These are phyloP conservation scores for Neoaliturus tenellus DNA, from an alignment of 2,888 invertebrate species.

Conservation along the genomic window DNA sequence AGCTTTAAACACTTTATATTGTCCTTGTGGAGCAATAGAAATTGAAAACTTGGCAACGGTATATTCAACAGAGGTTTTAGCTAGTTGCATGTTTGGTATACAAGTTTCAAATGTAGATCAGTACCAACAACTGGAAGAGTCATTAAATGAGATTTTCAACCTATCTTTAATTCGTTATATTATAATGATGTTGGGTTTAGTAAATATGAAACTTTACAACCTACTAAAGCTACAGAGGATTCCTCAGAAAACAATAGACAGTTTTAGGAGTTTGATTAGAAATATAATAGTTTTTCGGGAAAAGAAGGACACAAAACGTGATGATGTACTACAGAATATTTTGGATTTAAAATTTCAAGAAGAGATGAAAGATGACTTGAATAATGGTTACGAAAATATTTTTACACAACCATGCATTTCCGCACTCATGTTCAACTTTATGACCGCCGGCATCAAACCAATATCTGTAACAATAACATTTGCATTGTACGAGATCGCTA, in stretches of 20 bases:
- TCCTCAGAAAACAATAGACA: not conserved
- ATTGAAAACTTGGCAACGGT: not conserved
- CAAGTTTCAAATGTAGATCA: not conserved
- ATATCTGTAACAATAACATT: not conserved
- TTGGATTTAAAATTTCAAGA: not conserved
- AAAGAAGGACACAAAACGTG: not conserved
- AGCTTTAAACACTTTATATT: no score
- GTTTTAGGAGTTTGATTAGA: not conserved
- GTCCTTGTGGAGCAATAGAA: not conserved
- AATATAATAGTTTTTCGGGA: not conserved
- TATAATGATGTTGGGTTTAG: not conserved
- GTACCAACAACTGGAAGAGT: not conserved
- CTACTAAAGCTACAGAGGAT: not conserved
- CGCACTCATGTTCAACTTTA: slow-evolving; percentile 1
- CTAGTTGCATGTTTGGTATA: slow-evolving; percentile 19
- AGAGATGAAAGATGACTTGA: not conserved
- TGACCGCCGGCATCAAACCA: not conserved
- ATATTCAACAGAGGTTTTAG: not conserved
- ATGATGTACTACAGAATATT: not conserved
- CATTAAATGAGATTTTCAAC: not conserved
- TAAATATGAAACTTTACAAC: not conserved
- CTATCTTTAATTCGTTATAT: not conserved
- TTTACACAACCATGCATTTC: not conserved
- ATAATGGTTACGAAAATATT: not conserved
- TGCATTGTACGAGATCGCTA: slow-evolving; percentile 5